Base-by-base conservation (phyloP, 1,140 invertebrate species). In the Cydia amplana region DNA sequence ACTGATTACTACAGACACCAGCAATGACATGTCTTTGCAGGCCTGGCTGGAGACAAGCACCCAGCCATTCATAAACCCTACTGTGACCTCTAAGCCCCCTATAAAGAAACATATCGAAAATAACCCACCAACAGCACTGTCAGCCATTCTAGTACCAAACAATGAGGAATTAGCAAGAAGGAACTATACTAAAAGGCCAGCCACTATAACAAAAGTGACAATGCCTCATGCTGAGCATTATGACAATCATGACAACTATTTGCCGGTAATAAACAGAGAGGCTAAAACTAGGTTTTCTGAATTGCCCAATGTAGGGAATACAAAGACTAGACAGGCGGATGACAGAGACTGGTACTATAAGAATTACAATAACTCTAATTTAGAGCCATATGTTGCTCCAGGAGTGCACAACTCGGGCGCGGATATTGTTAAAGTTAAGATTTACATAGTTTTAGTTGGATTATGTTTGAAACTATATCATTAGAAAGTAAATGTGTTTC, bases 341-440 rank as follows among this genome's bases (percentile, higher is more conserved):
- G 93, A 94, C 25, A 94, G 94, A 78, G 95, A 95, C 79, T 97
- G 96, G 96, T 97, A 97, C 85, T 97, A 95, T 85, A 95, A 95
- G 74, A 96, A 96, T 89, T 97, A 97, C 82, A 96, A 97, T 85
- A 95, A 95, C 78, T 94, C 95, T 16, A 94, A 95, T 81, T 85
- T 96, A 77, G 94, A 96, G 78, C 95, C 96, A 14, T 96, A 94
- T 76, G 88, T 96, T 73, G 95, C 94, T 43, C 92, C 93, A n/a
- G 92, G 90, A 23, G 84, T 93, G 73, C 79, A 85, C 64, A 83
- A 74, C 76, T 86, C 86, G 65, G 79, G 60, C n/a, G 73, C 77
- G 73, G 75, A 64, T 79, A 49, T 32, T 32, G 25, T 73, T 51
- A 28, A 55, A n/a, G 25, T 74, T 60, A 60, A 74, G 20, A 25